phyloP scores from a whole-genome alignment of 2,888 invertebrate species.

The Standfussiana lucernea region DNA sequence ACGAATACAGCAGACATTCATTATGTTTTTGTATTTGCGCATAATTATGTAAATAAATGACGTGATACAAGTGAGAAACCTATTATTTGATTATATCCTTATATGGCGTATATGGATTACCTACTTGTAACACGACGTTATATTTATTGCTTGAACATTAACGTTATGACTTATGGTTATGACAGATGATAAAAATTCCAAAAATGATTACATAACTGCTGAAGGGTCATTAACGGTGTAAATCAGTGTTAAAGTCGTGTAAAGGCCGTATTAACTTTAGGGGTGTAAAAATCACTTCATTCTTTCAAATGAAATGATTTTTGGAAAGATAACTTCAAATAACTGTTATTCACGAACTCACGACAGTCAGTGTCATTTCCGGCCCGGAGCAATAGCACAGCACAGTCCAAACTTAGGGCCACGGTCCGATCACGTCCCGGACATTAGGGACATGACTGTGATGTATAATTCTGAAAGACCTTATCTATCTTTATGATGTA shows the following conservation, averaged over 20 bases:
- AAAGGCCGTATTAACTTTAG: not conserved
- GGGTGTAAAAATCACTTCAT: not conserved
- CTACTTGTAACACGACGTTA: not conserved
- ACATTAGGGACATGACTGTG: not conserved
- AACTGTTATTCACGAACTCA: not conserved
- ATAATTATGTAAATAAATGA: conserved; percentile 25
- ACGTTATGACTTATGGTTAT: not conserved
- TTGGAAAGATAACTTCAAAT: too few relatives aligned
- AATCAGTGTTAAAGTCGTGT: not conserved
- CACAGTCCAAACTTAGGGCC: not conserved
- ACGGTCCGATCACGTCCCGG: conserved; percentile 1
- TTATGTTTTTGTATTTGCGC: conserved; percentile 52
- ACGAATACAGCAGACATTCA: conserved; percentile 21
- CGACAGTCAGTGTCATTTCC: not conserved
- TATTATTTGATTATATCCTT: conserved; percentile 14
- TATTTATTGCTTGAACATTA: not conserved
- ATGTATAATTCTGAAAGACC: not conserved
- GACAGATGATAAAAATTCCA: not conserved
- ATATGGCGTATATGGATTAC: not conserved
- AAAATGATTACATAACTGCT: not conserved
- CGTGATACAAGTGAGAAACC: conserved; percentile 24
- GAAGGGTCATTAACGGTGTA: not conserved
- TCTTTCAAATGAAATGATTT: not conserved
- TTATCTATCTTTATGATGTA: conserved; percentile 1
- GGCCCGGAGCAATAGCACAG: not conserved